Evolutionary conservation across 2,113 vertebrate genomes (phyloP).

Genomic region (Calyptommatus sinebrachiatus): DNA sequence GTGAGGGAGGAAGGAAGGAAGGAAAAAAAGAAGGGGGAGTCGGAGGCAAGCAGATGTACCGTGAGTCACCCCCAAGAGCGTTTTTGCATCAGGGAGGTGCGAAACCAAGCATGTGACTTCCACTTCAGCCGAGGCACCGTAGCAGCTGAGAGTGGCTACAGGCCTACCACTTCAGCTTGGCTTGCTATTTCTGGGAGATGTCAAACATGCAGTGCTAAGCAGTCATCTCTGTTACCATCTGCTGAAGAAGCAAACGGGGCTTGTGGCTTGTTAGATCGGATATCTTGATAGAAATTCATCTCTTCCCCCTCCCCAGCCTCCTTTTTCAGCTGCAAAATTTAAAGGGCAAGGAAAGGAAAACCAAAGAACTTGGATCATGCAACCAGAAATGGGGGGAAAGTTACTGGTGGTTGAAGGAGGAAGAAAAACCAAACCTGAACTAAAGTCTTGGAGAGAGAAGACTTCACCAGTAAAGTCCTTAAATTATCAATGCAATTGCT

Average conservation of each 20-base stretch:
- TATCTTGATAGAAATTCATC: conserved; percentile 18
- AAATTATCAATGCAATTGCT: too few relatives aligned
- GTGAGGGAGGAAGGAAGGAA: rapidly evolving
- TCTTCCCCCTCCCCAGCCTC: background rate
- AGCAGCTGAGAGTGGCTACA: conserved; percentile 54
- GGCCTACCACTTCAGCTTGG: conserved; percentile 39
- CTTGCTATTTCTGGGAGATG: conserved; percentile 51
- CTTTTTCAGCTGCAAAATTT: background rate
- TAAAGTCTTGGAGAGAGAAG: background rate
- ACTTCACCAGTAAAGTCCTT: too few relatives aligned
- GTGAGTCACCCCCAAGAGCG: conserved; percentile 34
- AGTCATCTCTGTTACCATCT: conserved; percentile 60
- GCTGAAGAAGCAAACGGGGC: conserved; percentile 48
- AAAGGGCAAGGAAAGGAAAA: background rate
- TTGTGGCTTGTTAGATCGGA: conserved; percentile 35
- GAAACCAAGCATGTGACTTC: conserved; percentile 39
- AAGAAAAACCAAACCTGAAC: background rate
- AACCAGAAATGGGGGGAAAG: background rate
- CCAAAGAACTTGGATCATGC: background rate
- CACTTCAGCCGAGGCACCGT: conserved; percentile 10
- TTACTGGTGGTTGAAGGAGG: background rate
- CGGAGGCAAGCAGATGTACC: conserved; percentile 42
- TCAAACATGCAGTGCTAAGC: conserved; percentile 63
- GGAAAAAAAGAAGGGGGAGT: background rate
- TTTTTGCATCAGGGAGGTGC: conserved; percentile 34